Evolutionary conservation across 2,797 vertebrate genomes (phyloP), one percentile per base, ranked within the genome.

Genomic region (Euphonia xanthogaster): DNA sequence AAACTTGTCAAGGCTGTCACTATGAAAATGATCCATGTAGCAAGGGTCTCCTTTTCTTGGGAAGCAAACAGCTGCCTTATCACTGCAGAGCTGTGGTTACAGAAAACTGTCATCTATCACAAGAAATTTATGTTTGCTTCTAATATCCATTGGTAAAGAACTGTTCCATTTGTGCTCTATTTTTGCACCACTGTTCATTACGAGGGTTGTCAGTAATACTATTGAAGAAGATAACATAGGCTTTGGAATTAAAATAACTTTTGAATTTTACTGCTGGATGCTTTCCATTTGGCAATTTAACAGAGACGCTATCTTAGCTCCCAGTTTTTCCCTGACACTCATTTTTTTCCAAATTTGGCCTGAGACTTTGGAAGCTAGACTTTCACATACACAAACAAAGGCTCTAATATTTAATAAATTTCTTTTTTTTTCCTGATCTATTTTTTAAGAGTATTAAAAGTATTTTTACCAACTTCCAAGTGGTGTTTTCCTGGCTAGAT

Each of bases 51-150:
- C 96, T 98, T 98, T 98, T 95, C 93, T 82, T 96, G 93, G 95
- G 97, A 98, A 98, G 95, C 91, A 98, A 98, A 97, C 98, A 98
- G 97, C 98, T 98, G 97, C 97, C 96, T 98, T 97, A 95, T 96
- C 96, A 21, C 86, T 93, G 90, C 95, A 78, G 95, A 95, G 85
- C 95, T 93, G 82, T 37, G 25, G 53, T 97, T 94, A 94, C 96
- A 97, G 94, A 96, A 97, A 95, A 72, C 63, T 98, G 96, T 94
- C 95, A 94, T 97, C 79, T 96, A 74, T 83, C 77, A 93, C 50
- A 75, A 90, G 55, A 95, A 95, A 91, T 94, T 88, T 97, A 50
- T 96, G 93, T 96, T 91, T 96, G 40, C 63, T 74, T 95, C 93
- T 97, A 93, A 96, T 96, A 95, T 88, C 57, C 24, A 48, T n/a